phyloP scores from a whole-genome alignment of 2,113 vertebrate species.

The Alexandromys fortis region DNA sequence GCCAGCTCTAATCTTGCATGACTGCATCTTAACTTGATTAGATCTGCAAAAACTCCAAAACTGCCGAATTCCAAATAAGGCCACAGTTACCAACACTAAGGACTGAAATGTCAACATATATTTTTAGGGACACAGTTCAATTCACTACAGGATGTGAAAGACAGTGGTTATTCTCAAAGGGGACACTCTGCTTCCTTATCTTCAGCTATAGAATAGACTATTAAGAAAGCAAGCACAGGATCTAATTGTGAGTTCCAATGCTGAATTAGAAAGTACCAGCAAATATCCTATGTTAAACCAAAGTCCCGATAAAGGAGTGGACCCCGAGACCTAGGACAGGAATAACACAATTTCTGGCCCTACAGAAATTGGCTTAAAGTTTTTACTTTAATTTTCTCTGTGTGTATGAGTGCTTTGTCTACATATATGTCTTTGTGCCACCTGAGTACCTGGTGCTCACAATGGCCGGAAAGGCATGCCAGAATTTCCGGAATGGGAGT shows the following conservation, averaged over 20 bases:
- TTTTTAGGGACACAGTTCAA: not conserved
- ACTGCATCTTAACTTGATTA: not conserved
- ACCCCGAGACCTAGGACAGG: not conserved
- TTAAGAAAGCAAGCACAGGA: not conserved
- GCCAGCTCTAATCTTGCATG: not conserved
- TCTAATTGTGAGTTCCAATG: not conserved
- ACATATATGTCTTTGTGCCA: not conserved
- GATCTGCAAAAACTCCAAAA: not conserved
- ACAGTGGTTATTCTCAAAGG: not conserved
- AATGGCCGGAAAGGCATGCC: not conserved
- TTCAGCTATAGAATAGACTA: not conserved
- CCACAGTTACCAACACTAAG: not conserved
- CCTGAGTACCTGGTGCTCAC: not conserved
- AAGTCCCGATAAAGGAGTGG: not conserved
- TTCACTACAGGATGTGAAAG: not conserved
- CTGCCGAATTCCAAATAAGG: constrained; percentile 33
- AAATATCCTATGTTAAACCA: not conserved
- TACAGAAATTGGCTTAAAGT: not conserved
- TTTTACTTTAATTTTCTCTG: not conserved
- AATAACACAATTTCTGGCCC: not conserved
- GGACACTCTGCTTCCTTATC: not conserved
- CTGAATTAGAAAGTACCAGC: not conserved
- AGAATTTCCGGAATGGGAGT: not conserved
- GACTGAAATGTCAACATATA: not conserved
- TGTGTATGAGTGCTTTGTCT: not conserved